These are phyloP conservation scores for Melanotus villosus DNA, from an alignment of 2,888 invertebrate species.

Conservation along the genomic window DNA sequence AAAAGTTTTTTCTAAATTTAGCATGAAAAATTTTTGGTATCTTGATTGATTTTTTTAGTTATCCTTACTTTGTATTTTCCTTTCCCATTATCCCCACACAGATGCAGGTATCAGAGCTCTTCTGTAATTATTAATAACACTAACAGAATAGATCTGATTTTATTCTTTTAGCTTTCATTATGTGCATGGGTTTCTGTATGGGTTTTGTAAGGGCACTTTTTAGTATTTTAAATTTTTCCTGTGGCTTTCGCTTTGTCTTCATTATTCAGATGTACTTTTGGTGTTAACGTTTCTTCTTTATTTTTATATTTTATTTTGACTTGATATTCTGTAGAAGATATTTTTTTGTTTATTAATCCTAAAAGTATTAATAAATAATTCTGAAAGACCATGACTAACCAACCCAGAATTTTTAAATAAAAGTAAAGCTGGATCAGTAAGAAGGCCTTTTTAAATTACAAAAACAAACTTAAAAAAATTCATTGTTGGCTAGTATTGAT, in stretches of 20 bases:
- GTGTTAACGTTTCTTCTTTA: conserved; percentile 2
- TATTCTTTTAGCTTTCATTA: conserved; percentile 31
- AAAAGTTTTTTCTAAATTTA: conserved; percentile 38
- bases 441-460: too few relatives aligned
- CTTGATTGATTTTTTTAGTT: conserved; percentile 25
- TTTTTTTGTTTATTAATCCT: too few relatives aligned
- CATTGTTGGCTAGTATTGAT: conserved; percentile 1
- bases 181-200: conserved; percentile 25
- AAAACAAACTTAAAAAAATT: too few relatives aligned
- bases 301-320: not conserved
- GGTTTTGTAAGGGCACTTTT: conserved; percentile 2
- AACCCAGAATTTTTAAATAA: not conserved
- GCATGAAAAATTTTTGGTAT: conserved; percentile 40
- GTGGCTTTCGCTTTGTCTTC: conserved; percentile 27
- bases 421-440: not conserved
- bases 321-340: too few relatives aligned
- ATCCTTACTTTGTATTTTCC: conserved; percentile 29
- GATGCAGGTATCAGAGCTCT: conserved; percentile 52
- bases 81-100: conserved; percentile 34
- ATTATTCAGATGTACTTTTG: conserved; percentile 19
- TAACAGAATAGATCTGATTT: conserved; percentile 52
- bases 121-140: conserved; percentile 48
- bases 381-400: conserved; percentile 11
- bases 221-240: conserved; percentile 11
- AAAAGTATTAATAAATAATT: not conserved